phyloP scores from a whole-genome alignment of 2,888 invertebrate species.

The Epirrhoe alternata region DNA sequence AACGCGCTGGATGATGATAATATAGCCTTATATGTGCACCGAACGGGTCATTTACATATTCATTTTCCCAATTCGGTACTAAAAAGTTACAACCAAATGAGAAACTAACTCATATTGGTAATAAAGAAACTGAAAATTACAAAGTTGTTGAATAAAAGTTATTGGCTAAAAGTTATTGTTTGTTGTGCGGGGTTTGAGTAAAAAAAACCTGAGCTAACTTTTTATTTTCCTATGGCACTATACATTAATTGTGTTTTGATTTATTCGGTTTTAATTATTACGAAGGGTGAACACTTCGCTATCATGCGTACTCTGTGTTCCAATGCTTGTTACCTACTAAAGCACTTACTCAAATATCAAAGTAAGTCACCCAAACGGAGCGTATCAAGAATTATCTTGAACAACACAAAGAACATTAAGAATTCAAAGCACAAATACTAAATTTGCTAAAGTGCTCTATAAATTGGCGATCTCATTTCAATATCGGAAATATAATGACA shows the following conservation, averaged over 20 bases:
- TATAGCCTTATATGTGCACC: neutral
- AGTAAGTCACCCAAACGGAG: too few species aligned
- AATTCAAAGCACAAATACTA: slow-evolving; percentile 14
- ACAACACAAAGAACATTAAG: too few species aligned
- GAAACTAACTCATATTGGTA: neutral
- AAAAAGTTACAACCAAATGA: neutral
- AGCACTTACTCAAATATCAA: too few species aligned
- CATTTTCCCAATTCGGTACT: neutral
- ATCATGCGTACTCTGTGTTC: too few species aligned
- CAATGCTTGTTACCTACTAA: too few species aligned
- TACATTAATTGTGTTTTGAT: too few species aligned
- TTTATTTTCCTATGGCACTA: too few species aligned
- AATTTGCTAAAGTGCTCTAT: slow-evolving; percentile 20
- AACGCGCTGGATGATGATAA: neutral
- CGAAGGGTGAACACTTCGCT: too few species aligned
- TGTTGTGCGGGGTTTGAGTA: too few species aligned
- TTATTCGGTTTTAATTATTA: too few species aligned
- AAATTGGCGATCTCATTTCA: slow-evolving; percentile 31
- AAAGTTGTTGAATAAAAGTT: slow-evolving; percentile 13
- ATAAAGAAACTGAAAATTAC: slow-evolving; percentile 9
- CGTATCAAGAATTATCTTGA: too few species aligned
- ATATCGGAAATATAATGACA: slow-evolving; percentile 44
- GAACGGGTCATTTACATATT: neutral
- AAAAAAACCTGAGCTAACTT: too few species aligned
- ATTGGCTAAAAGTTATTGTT: slow-evolving; percentile 20